phyloP scores from a whole-genome alignment of 2,113 vertebrate genomes.

The Gopherus flavomarginatus region DNA sequence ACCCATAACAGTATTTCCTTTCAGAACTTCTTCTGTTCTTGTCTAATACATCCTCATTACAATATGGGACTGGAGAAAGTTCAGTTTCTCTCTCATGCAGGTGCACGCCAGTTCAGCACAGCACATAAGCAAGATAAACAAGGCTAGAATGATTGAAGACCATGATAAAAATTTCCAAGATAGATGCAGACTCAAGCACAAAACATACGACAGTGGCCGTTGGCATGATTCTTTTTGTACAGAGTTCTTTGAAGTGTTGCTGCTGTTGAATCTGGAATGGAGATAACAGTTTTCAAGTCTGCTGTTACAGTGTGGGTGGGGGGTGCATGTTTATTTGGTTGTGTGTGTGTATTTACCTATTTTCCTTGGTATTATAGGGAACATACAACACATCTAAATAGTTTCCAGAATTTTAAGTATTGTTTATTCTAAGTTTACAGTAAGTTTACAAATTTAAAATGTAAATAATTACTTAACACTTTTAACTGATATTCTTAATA shows the following conservation, averaged over 20 bases:
- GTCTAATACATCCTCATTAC: background rate
- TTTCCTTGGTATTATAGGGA: background rate
- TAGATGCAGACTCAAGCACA: background rate
- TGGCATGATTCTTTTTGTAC: background rate
- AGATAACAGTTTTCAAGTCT: background rate
- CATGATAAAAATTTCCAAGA: background rate
- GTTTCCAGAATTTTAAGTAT: background rate
- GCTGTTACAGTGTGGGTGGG: background rate
- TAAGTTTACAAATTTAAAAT: background rate
- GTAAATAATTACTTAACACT: background rate
- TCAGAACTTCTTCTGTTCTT: background rate
- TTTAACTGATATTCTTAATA: background rate
- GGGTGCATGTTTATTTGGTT: background rate
- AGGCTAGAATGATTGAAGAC: background rate
- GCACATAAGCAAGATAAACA: background rate
- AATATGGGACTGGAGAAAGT: background rate
- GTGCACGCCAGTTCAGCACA: background rate
- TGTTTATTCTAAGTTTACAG: background rate
- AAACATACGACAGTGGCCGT: background rate
- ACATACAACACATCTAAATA: background rate
- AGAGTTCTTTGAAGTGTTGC: background rate
- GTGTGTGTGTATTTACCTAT: background rate
- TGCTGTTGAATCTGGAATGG: background rate
- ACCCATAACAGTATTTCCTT: background rate
- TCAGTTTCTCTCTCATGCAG: background rate